Evolutionary conservation across 2,888 invertebrate genomes (phyloP), one percentile per base, ranked within the genome.

Genomic region (Lasioglossum oenotherae): DNA sequence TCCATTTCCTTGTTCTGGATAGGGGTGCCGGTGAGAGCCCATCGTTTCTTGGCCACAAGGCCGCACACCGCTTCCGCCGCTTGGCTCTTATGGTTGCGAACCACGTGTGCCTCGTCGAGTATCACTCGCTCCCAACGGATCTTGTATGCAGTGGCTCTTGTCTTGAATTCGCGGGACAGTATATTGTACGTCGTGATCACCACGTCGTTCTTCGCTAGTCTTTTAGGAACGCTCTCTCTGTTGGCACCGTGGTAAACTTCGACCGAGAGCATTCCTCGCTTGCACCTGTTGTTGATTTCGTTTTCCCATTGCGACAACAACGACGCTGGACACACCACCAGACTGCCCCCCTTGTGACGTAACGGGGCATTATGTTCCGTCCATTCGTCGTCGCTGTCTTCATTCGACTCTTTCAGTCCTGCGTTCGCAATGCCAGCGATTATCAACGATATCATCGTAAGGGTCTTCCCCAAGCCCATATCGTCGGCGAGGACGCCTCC

Each of bases 301-400:
- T 95, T 96, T 84, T 97, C 97, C 99, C 99, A 99, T 94, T 99
- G 99, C 90, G 97, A 97, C 81, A 99, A 95, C 74, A 99, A 96
- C 71, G 98, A 98, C 4, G 99, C 98, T 0, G 99, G 99, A 92
- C 99, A 98, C 2, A 99, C 97, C 0, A 99, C 97, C n/a, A 99
- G 96, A 0, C 98, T 98, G 35, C 97, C 97, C 19, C 97, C 98
- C 57, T 95, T 95, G 23, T 95, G 93, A 82, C 81, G 64, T 31
- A 82, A 71, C n/a, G 85, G 67, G 77, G 57, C 84, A 1, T 53
- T 77, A n/a, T 41, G 16, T 16, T 74, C 73, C 0, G 38, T 8
- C 91, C 90, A 92, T 27, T 85, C 87, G 5, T 90, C 85, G 69
- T 92, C 91, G 14, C 92, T 90, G 0, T 95, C 94, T n/a, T 94